A percentile compares a stretch with the other conserved stretches of the same genome.
Conservation (phyloP, 2,113 vertebrate genomes). For the Dasyornis broadbenti region DNA sequence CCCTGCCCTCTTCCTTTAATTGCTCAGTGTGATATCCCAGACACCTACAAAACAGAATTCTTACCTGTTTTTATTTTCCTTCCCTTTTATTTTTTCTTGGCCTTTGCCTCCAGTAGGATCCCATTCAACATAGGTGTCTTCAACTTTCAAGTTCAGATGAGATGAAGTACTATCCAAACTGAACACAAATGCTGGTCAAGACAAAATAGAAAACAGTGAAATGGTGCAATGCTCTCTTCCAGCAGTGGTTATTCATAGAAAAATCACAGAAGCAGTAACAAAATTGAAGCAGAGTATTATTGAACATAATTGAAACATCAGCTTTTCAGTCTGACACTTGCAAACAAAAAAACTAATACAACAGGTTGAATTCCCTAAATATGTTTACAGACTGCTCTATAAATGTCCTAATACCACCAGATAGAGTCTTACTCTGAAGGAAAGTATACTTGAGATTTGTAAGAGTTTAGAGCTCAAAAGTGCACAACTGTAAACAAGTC, state of each 20-base stretch:
- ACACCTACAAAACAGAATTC: neutral
- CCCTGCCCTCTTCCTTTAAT: neutral
- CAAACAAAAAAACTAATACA: neutral
- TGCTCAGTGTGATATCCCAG: neutral
- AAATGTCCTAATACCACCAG: neutral
- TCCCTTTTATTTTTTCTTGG: constrained; percentile 85
- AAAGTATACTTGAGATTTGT: neutral
- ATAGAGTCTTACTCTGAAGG: neutral
- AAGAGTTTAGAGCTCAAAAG: neutral
- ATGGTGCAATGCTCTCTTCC: neutral
- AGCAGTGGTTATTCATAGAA: neutral
- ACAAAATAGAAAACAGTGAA: constrained; percentile 11
- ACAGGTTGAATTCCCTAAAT: neutral
- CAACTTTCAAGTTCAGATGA: constrained; percentile 88
- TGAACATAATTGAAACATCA: neutral
- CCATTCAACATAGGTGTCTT: constrained; percentile 86
- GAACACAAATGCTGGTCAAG: constrained; percentile 82
- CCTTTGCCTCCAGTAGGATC: constrained; percentile 88
- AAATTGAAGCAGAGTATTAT: neutral
- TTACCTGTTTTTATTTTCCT: constrained; percentile 90
- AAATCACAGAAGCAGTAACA: neutral
- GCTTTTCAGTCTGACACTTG: neutral
- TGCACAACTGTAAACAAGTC: neutral
- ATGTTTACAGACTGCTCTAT: neutral
- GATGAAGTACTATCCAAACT: constrained; percentile 83